Conservation (phyloP, 2,888 invertebrate species). For the Escarpia spicata region DNA sequence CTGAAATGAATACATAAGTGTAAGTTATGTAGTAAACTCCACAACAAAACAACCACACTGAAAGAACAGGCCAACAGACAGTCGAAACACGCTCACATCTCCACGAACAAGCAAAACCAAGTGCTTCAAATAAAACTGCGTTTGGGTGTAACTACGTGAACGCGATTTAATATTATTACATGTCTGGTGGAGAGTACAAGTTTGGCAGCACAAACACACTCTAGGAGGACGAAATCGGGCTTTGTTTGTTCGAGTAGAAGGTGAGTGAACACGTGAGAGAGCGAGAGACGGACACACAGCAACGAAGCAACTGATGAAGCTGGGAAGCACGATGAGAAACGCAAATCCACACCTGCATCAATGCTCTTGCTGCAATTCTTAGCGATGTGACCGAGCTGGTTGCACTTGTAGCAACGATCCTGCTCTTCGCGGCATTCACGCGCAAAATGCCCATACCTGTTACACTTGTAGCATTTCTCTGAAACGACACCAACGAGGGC, state of each 20-base stretch:
- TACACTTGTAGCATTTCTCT: constrained; percentile 96
- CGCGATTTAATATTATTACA: not conserved
- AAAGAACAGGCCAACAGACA: constrained; percentile 9
- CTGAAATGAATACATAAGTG: not conserved
- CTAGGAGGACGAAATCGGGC: not conserved
- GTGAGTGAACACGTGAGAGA: not conserved
- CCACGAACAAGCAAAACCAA: constrained; percentile 8
- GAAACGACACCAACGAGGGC: constrained; percentile 35
- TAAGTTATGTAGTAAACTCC: not conserved
- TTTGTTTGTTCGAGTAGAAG: constrained; percentile 11
- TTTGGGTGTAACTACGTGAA: not conserved
- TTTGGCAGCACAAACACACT: not conserved
- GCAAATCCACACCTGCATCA: constrained; percentile 25
- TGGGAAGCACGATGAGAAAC: constrained; percentile 16
- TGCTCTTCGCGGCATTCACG: constrained; percentile 93
- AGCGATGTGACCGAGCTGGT: constrained; percentile 91
- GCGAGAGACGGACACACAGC: not conserved
- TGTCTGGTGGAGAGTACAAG: not conserved
- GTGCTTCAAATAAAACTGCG: not conserved
- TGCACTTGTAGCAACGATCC: constrained; percentile 74
- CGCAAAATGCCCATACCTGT: constrained; percentile 91
- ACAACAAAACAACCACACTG: constrained; percentile 12
- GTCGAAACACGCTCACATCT: not conserved
- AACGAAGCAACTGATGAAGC: constrained; percentile 7
- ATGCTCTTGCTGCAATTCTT: constrained; percentile 76